Evolutionary conservation across 2,797 vertebrate species (phyloP).

Genomic region (Trematomus bernacchii): DNA sequence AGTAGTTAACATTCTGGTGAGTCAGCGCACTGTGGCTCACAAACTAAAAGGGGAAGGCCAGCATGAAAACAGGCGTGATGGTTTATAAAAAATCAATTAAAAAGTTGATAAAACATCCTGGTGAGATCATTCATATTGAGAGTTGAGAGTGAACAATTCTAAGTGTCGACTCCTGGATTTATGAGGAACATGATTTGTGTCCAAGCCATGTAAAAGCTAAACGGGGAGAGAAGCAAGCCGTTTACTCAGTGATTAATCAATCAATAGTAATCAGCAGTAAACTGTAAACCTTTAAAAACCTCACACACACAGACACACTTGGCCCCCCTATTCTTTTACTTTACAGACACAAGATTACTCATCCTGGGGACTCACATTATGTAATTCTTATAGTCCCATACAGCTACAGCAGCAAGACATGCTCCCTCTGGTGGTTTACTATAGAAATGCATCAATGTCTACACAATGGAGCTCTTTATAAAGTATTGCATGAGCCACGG

Average conservation of each 20-base stretch:
- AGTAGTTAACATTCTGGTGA: conserved; percentile 73
- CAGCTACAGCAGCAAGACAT: conserved; percentile 19
- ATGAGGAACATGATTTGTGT: background rate
- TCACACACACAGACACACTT: conserved; percentile 6
- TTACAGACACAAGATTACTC: conserved; percentile 54
- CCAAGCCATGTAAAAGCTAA: background rate
- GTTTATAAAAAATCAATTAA: background rate
- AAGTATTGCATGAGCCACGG: background rate
- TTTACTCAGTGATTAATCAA: background rate
- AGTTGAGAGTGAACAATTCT: background rate
- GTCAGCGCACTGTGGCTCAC: conserved; percentile 43
- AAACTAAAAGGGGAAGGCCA: conserved; percentile 40
- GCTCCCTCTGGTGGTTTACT: conserved; percentile 70
- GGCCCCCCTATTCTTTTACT: conserved; percentile 8
- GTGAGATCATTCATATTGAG: background rate
- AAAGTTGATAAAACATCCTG: background rate
- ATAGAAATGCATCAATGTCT: conserved; percentile 19
- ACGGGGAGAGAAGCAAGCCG: background rate
- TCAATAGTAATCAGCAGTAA: background rate
- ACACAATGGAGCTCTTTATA: conserved; percentile 18
- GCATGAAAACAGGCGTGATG: background rate
- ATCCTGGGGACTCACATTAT: conserved; percentile 64
- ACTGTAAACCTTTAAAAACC: background rate
- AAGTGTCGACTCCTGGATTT: background rate
- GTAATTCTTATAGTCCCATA: conserved; percentile 60